phyloP scores from a whole-genome alignment of 2,113 vertebrate genomes.

The Pavo muticus region DNA sequence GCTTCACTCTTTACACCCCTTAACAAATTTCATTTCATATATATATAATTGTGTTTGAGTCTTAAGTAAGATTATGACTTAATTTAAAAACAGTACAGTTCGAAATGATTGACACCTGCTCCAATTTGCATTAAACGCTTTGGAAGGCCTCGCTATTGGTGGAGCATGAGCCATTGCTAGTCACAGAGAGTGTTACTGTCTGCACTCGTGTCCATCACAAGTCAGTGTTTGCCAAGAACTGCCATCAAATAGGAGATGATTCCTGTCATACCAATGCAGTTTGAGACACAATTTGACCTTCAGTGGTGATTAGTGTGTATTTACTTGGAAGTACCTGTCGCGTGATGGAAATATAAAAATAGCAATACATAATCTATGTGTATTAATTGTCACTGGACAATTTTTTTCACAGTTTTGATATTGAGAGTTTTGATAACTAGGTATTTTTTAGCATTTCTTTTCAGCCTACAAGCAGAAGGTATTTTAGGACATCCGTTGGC shows the following conservation, averaged over 20 bases:
- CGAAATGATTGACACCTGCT: not conserved
- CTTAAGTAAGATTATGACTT: not conserved
- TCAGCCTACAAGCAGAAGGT: not conserved
- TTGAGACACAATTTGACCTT: not conserved
- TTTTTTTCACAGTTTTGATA: not conserved
- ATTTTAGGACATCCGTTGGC: not conserved
- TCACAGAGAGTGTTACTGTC: not conserved
- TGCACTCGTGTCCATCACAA: not conserved
- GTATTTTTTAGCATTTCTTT: not conserved
- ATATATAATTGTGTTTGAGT: not conserved
- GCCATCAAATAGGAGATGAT: not conserved
- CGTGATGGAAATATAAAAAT: not conserved
- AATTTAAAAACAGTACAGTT: not conserved
- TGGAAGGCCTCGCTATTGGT: not conserved
- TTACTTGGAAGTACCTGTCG: not conserved
- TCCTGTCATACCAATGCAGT: not conserved
- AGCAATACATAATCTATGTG: too few species aligned
- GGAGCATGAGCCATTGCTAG: not conserved
- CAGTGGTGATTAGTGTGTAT: not conserved
- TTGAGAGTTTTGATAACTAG: not conserved
- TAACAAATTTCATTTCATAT: not conserved
- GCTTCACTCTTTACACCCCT: not conserved
- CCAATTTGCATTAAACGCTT: not conserved
- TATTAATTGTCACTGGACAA: not conserved
- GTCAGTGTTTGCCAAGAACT: not conserved